Percentiles rank a stretch among this genome's conserved stretches.
Evolutionary conservation across 2,888 invertebrate species (phyloP).

Genomic region (Lepidocyrtoides sp.): DNA sequence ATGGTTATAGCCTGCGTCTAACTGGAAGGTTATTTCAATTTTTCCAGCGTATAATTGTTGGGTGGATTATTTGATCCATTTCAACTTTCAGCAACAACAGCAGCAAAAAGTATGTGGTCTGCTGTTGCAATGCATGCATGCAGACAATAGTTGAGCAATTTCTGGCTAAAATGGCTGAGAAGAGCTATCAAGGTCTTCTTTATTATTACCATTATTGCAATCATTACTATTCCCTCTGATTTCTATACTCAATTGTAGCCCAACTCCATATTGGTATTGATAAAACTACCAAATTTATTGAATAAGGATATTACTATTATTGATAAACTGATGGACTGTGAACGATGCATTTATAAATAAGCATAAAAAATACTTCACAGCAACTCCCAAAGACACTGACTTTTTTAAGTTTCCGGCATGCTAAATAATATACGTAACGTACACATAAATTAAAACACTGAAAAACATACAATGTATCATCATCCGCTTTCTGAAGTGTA

Average conservation of each 20-base stretch:
- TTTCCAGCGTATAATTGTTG: conserved; percentile 79
- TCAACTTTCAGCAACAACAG: conserved; percentile 46
- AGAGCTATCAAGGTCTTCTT: conserved; percentile 66
- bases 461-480: too few relatives aligned
- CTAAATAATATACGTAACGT: too few relatives aligned
- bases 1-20: conserved; percentile 20
- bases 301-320: not conserved
- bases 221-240: conserved; percentile 25
- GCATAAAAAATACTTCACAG: too few relatives aligned
- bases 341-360: too few relatives aligned
- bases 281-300: conserved; percentile 38
- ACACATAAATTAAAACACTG: too few relatives aligned
- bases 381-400: too few relatives aligned
- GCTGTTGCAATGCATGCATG: not conserved
- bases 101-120: not conserved
- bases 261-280: not conserved
- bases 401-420: too few relatives aligned
- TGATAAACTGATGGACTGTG: not conserved
- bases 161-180: not conserved
- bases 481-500: too few relatives aligned
- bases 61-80: conserved; percentile 69
- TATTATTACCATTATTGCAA: conserved; percentile 37
- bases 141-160: not conserved
- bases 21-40: conserved; percentile 80
- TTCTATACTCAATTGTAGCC: conserved; percentile 72